Evolutionary conservation across 2,113 vertebrate species (phyloP).

Genomic region (Montifringilla adamsi): DNA sequence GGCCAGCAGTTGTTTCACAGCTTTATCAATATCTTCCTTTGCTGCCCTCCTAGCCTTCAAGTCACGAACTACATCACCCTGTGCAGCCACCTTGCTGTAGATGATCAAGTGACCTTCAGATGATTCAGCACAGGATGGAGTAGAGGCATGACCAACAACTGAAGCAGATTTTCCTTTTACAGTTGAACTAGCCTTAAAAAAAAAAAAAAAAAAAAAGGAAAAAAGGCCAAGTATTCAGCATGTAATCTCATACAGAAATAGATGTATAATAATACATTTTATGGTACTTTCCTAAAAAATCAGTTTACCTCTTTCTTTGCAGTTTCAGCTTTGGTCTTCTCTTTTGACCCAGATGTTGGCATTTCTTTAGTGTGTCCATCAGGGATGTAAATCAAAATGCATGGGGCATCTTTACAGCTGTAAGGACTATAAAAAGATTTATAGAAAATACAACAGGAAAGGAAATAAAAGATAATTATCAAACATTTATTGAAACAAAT

Average conservation of each 20-base stretch:
- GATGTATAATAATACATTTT: not conserved
- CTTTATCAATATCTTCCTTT: slow-evolving; percentile 89
- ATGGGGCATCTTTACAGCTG: slow-evolving; percentile 94
- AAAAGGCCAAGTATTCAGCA: not conserved
- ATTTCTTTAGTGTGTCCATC: slow-evolving; percentile 98
- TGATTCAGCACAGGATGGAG: not conserved
- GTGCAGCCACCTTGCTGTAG: slow-evolving; percentile 80
- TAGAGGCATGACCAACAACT: not conserved
- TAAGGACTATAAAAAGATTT: slow-evolving; percentile 78
- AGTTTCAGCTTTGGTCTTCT: slow-evolving; percentile 86
- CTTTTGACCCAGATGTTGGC: slow-evolving; percentile 95
- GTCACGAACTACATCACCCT: slow-evolving; percentile 87
- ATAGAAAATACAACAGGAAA: not conserved
- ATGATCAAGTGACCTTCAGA: slow-evolving; percentile 59
- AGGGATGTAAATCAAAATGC: slow-evolving; percentile 92
- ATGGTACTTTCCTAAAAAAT: not conserved
- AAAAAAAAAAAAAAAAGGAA: not conserved
- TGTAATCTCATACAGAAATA: not conserved
- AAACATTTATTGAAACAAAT: not conserved
- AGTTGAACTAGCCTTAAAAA: slow-evolving; percentile 21
- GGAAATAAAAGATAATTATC: not conserved
- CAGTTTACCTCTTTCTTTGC: slow-evolving; percentile 78
- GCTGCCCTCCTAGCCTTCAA: slow-evolving; percentile 87
- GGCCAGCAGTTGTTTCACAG: slow-evolving; percentile 85
- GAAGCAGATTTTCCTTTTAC: slow-evolving; percentile 44